Base-by-base conservation (phyloP, 2,888 invertebrate genomes). In the Temnothorax unifasciatus region DNA sequence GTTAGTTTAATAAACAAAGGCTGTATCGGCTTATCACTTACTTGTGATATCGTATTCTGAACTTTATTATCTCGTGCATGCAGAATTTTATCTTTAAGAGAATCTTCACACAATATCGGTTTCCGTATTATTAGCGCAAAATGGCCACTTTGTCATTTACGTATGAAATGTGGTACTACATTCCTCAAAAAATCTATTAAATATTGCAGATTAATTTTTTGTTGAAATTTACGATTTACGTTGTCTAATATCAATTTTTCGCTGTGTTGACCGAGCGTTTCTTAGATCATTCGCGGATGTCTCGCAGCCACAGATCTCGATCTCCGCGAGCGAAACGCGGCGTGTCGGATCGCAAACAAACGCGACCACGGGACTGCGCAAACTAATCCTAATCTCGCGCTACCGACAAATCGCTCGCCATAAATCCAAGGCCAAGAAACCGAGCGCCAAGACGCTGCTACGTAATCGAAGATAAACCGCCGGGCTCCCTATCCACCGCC, bases 351-450 rank as follows among this genome's bases (percentile, higher is more conserved):
- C 89, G 87, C 91, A 91, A 91, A 91, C 91, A 91, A 91, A 90
- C 91, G 87, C 87, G 86, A 82, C 85, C 85, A 86, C 85, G 84
- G 81, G 86, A 89, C 91, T 92, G 90, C 90, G 93, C 93, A 94
- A 94, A 94, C 94, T 95, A 94, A 95, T 95, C 94, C 94, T 94
- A 94, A 94, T 95, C 94, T 94, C 93, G 92, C 88, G 92, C 93
- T 93, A 93, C 92, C 94, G 93, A 95, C 94, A 94, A 95, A 95
- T 95, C 94, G 94, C 92, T 92, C 89, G 91, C 94, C 92, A 94
- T 94, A 94, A 94, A 95, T 95, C 91, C 88, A 91, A 88, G 90
- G 89, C 92, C 92, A 91, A 93, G 94, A 92, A 94, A 93, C 93
- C 92, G 83, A 93, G 91, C 92, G 92, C 93, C 92, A 91, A 93